Evolutionary conservation across 1,140 invertebrate species (phyloP).

Genomic region (Condylostylus longicornis): DNA sequence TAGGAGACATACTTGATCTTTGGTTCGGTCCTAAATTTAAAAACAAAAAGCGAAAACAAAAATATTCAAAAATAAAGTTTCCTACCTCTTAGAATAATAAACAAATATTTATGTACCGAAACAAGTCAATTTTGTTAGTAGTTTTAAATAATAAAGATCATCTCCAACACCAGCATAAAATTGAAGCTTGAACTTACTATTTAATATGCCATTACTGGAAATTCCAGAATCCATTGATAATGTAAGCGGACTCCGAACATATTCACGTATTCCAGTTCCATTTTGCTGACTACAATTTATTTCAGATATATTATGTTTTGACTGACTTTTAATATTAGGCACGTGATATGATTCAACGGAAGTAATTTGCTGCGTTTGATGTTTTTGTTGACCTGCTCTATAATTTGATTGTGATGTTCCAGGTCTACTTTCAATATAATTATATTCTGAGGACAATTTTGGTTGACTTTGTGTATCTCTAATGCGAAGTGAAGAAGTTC

Average conservation of each 20-base stretch:
- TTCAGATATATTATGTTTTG: background rate
- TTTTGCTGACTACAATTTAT: background rate
- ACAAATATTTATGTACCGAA: too few relatives aligned
- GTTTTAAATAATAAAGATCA: too few relatives aligned
- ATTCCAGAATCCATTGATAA: conserved; percentile 8
- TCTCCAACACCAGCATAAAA: too few relatives aligned
- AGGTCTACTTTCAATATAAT: background rate
- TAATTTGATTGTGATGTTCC: conserved; percentile 3
- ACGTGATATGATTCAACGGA: background rate
- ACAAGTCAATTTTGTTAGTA: too few relatives aligned
- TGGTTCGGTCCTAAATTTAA: conserved; percentile 5
- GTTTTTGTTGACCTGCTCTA: background rate
- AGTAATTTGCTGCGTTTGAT: background rate
- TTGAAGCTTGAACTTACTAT: conserved; percentile 3
- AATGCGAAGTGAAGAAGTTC: background rate
- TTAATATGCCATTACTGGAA: conserved; percentile 6
- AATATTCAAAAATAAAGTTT: too few relatives aligned
- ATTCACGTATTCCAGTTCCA: conserved; percentile 1
- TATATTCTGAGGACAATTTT: background rate
- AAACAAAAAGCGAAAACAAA: too few relatives aligned
- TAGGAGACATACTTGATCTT: conserved; percentile 7
- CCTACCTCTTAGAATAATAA: too few relatives aligned
- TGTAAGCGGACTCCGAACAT: conserved; percentile 6
- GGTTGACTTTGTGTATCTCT: background rate
- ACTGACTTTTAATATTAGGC: background rate